Base-by-base conservation (phyloP, 2,113 vertebrate genomes). In the Baryphthengus martii region DNA sequence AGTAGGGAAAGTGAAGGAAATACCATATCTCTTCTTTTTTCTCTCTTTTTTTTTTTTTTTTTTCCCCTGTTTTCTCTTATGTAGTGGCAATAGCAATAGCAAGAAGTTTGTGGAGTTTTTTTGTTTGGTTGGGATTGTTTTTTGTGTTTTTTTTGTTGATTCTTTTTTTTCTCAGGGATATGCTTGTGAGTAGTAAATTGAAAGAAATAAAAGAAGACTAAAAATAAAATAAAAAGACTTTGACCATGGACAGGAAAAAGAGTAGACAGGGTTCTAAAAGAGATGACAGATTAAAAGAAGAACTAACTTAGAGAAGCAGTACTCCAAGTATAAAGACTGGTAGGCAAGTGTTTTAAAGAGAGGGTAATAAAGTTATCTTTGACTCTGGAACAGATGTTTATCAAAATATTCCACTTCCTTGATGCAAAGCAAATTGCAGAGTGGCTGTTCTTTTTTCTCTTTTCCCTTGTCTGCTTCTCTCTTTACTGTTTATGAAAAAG, bases 11-110 rank as follows among this genome's bases (percentile, higher is more conserved):
- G 5, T 45, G 20, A 79, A 88, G 3, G 29, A 28, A 76, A 75
- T 35, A 20, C 2, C 0, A 0, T 17, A 49, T 16, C 7, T 12
- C 2, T 28, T 52, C 28, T 26, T 35, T 37, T 59, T 33, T 33
- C n/a, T n/a, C n/a, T n/a, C n/a, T n/a, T 52, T 26, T 35, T 37
- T 59, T 33, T 33, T 39, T 28, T 19, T 26, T 39, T 88, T 28
- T 73, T 50, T 0, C 8, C 50, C 1, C 8, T 65, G 4, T 61
- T 76, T 31, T 72, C 8, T 75, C 50, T 68, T 8, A n/a, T 56
- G 5, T 2, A 1, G 21, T 76, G 18, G 6, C 3, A 75, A 49
- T 63, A 70, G 4, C 17, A 78, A 23, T 3, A 56, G 26, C 11
- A 47, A 56, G 49, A 31, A 4, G 23, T 2, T 4, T 33, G 17